Percentiles rank a stretch among this genome's conserved stretches.
Conservation (phyloP, 1,140 invertebrate species). For the Papilio dardanus region DNA sequence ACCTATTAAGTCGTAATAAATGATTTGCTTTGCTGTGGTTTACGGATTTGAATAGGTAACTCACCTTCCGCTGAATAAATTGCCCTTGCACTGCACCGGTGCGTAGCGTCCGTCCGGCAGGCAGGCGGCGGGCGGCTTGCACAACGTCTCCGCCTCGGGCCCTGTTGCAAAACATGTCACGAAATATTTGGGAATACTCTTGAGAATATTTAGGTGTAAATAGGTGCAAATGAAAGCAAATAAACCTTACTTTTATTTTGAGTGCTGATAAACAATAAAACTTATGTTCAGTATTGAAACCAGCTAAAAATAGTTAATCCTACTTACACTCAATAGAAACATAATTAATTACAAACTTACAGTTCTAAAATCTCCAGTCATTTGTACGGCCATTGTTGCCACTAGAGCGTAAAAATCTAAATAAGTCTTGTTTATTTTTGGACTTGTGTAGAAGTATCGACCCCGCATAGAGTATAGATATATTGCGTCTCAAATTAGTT, state of each 20-base stretch:
- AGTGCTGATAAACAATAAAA: background rate
- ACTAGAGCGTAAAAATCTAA: constrained; percentile 35
- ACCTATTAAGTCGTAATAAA: background rate
- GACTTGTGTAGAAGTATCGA: constrained; percentile 23
- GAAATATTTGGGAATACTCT: background rate
- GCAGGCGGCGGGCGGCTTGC: constrained; percentile 77
- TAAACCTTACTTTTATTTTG: background rate
- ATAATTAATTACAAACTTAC: background rate
- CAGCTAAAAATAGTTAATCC: background rate
- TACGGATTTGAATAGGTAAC: constrained; percentile 23
- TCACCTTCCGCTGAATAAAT: constrained; percentile 81
- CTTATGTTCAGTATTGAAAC: background rate
- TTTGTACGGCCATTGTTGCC: constrained; percentile 25
- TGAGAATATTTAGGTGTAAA: background rate
- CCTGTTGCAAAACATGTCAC: constrained; percentile 35
- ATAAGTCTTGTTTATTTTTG: constrained; percentile 36
- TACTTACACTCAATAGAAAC: background rate
- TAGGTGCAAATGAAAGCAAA: background rate
- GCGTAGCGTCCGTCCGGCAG: constrained; percentile 81
- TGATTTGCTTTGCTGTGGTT: background rate
- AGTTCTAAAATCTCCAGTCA: background rate
- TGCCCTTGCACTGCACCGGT: constrained; percentile 84
- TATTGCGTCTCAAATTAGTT: constrained; percentile 27
- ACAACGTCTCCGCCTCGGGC: constrained; percentile 39
- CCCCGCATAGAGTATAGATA: constrained; percentile 31